Evolutionary conservation across 2,888 invertebrate species (phyloP).

Genomic region (Pycnomerus fuliginosus): DNA sequence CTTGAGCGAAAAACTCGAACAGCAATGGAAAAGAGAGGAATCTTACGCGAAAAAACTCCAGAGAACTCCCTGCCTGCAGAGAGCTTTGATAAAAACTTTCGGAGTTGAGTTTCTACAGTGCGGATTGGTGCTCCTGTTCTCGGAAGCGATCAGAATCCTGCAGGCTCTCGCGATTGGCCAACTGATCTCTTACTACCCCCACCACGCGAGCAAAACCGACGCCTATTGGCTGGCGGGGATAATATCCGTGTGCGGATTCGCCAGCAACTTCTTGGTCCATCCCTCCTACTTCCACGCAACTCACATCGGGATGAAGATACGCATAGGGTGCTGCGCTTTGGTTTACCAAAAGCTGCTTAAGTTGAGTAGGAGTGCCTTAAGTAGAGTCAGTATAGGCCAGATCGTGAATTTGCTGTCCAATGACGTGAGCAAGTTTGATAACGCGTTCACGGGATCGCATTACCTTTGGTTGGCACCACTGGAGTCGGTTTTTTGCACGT

Average conservation of each 20-base stretch:
- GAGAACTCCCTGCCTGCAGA: constrained; percentile 33
- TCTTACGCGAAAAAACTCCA: constrained; percentile 32
- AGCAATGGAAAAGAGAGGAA: constrained; percentile 42
- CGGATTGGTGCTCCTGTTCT: constrained; percentile 34
- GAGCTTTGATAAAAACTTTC: constrained; percentile 40
- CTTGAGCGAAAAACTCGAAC: constrained; percentile 52
- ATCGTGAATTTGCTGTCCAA: constrained; percentile 65
- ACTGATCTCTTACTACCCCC: constrained; percentile 38
- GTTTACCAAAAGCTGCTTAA: constrained; percentile 72
- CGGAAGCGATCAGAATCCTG: constrained; percentile 37
- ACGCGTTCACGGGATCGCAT: constrained; percentile 73
- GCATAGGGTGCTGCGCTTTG: constrained; percentile 78
- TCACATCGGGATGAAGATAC: constrained; percentile 76
- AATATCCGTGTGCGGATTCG: constrained; percentile 49
- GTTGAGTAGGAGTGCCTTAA: constrained; percentile 78
- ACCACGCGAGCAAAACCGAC: constrained; percentile 32
- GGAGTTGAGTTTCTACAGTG: constrained; percentile 37
- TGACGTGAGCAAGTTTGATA: constrained; percentile 84
- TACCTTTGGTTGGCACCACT: constrained; percentile 80
- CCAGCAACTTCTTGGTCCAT: constrained; percentile 66
- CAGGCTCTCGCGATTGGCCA: constrained; percentile 39
- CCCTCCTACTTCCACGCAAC: constrained; percentile 84
- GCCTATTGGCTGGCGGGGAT: constrained; percentile 36
- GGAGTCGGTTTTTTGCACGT: no score
- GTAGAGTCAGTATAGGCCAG: constrained; percentile 74